These are phyloP conservation scores for Zaprionus capensis DNA, from an alignment of 1,140 invertebrate species.

Conservation along the genomic window DNA sequence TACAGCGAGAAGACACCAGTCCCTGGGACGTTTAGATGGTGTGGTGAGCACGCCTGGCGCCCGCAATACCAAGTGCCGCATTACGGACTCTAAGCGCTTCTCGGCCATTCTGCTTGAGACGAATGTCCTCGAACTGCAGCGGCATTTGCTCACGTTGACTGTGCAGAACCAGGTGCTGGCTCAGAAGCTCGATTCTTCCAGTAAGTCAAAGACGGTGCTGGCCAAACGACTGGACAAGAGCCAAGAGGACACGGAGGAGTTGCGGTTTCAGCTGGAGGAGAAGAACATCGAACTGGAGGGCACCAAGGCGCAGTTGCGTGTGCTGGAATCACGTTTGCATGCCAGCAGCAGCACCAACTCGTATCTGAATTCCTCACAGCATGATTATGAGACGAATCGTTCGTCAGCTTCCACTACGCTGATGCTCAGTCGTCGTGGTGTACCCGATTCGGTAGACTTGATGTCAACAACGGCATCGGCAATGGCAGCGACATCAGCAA, in stretches of 20 bases:
- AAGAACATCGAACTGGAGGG: constrained; percentile 92
- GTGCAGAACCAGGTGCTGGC: constrained; percentile 93
- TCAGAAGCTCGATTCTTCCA: constrained; percentile 88
- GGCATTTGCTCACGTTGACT: constrained; percentile 92
- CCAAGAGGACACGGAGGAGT: constrained; percentile 91
- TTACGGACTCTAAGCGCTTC: constrained; percentile 89
- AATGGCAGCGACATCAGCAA: constrained; percentile 17
- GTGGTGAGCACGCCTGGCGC: constrained; percentile 85
- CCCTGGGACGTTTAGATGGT: constrained; percentile 85
- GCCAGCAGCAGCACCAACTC: constrained; percentile 66
- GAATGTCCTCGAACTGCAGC: constrained; percentile 91
- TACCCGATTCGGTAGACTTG: constrained; percentile 64
- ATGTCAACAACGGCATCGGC: constrained; percentile 44
- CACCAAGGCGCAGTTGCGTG: constrained; percentile 89
- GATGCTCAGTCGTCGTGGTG: constrained; percentile 74
- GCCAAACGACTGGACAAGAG: constrained; percentile 89
- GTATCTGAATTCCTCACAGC: constrained; percentile 75
- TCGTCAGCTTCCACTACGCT: constrained; percentile 80
- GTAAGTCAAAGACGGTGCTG: constrained; percentile 87
- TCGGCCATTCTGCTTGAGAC: constrained; percentile 92
- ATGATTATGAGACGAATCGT: constrained; percentile 81
- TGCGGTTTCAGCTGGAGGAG: constrained; percentile 93
- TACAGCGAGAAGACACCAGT: constrained; percentile 55
- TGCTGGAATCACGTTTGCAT: constrained; percentile 86
- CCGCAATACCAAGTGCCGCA: constrained; percentile 85